These are phyloP conservation scores for Clepsis dumicolana DNA, from an alignment of 2,888 invertebrate species.

Conservation along the genomic window DNA sequence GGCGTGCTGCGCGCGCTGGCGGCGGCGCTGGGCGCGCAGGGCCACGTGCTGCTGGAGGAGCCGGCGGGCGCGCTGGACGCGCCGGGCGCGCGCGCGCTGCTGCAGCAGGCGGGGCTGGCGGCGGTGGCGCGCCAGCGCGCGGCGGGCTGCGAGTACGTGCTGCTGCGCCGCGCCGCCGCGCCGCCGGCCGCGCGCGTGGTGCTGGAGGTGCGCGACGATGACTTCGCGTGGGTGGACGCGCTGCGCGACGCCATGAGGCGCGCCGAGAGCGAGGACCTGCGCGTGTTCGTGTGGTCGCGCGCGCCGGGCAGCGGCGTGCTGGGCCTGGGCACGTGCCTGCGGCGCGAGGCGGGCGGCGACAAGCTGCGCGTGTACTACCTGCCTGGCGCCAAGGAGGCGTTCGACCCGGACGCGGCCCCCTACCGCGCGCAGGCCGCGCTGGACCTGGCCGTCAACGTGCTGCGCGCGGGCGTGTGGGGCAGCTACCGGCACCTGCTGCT, in stretches of 20 bases:
- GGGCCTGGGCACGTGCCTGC: slow-evolving; percentile 96
- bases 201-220: slow-evolving; percentile 88
- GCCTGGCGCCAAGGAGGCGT: slow-evolving; percentile 87
- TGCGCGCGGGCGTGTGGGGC: slow-evolving; percentile 94
- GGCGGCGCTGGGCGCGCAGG: slow-evolving; percentile 88
- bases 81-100: slow-evolving; percentile 64
- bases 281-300: slow-evolving; percentile 90
- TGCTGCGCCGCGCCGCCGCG: slow-evolving; percentile 87
- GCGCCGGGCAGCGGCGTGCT: slow-evolving; percentile 91
- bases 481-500: slow-evolving; percentile 93
- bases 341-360: slow-evolving; percentile 94
- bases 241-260: slow-evolving; percentile 91
- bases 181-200: slow-evolving; percentile 76
- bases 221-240: slow-evolving; percentile 92
- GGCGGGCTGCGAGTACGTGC: slow-evolving; percentile 87
- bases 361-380: slow-evolving; percentile 91
- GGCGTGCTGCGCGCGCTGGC: slow-evolving; percentile 85
- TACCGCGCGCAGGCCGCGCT: slow-evolving; percentile 88
- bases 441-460: slow-evolving; percentile 95
- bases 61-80: slow-evolving; percentile 76
- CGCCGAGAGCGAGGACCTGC: slow-evolving; percentile 85
- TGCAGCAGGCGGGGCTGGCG: slow-evolving; percentile 67
- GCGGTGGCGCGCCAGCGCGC: slow-evolving; percentile 84
- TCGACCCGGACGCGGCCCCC: slow-evolving; percentile 84
- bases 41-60: slow-evolving; percentile 92